Conservation (phyloP, 2,113 vertebrate genomes). For the Uria lomvia region DNA sequence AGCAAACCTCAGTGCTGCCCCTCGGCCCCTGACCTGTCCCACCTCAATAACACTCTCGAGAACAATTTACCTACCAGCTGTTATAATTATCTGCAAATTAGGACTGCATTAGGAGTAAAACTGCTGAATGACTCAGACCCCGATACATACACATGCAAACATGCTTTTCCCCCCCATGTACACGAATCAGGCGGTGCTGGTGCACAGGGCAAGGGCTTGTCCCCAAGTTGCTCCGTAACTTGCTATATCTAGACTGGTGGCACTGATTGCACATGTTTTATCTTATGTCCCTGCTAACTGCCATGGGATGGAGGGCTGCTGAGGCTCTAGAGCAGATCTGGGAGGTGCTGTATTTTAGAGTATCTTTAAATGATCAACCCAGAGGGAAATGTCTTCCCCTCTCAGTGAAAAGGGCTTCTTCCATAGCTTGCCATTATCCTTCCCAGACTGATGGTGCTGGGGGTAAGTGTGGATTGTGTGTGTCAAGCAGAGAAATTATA, state of each 20-base stretch:
- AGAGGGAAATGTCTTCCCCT: neutral
- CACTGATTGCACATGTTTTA: rapidly evolving
- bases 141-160: rapidly evolving
- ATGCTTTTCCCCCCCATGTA: neutral
- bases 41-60: neutral
- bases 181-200: rapidly evolving
- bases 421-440: neutral
- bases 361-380: neutral
- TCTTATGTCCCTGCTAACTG: neutral
- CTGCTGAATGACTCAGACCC: neutral
- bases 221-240: rapidly evolving
- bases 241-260: neutral
- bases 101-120: neutral
- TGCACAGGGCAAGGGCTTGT: neutral
- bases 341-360: neutral
- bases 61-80: neutral
- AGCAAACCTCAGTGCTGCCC: neutral
- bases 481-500: neutral
- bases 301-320: neutral
- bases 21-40: neutral
- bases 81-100: neutral
- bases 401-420: neutral
- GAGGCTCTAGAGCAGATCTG: neutral
- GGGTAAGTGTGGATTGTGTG: rapidly evolving
- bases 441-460: neutral